phyloP scores from a whole-genome alignment of 92 coral and sea anemone genomes.

The Epizoanthus fatuus region DNA sequence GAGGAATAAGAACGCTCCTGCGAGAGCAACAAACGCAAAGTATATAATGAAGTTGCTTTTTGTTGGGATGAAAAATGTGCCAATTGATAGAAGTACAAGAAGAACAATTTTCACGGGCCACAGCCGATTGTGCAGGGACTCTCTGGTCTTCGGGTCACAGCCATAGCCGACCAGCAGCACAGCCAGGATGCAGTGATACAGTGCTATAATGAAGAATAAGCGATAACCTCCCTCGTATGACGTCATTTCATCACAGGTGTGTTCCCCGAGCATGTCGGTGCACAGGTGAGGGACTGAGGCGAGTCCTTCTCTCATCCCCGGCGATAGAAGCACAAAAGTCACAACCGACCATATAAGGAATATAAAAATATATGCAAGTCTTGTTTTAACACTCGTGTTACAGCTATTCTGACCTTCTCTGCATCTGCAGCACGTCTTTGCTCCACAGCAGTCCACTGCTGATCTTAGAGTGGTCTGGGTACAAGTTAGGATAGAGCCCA shows the following conservation, averaged over 20 bases:
- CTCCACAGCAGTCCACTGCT: not conserved
- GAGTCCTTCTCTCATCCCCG: slow-evolving; percentile 34
- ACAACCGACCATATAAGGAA: slow-evolving; percentile 48
- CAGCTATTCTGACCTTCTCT: not conserved
- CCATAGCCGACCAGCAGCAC: slow-evolving; percentile 23
- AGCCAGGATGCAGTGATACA: slow-evolving; percentile 47
- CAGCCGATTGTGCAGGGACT: slow-evolving; percentile 50
- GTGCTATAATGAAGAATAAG: slow-evolving; percentile 33
- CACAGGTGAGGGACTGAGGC: slow-evolving; percentile 38
- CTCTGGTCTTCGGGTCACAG: slow-evolving; percentile 14
- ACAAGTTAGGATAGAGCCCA: slow-evolving; percentile 23
- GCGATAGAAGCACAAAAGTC: slow-evolving; percentile 10
- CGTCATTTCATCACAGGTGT: slow-evolving; percentile 30
- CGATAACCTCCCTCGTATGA: slow-evolving; percentile 55
- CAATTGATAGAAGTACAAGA: not conserved
- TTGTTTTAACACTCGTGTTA: slow-evolving; percentile 15
- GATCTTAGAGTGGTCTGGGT: not conserved
- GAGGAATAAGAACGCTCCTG: slow-evolving; percentile 47
- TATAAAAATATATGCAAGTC: slow-evolving; percentile 19
- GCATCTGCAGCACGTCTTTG: not conserved
- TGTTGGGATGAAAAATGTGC: slow-evolving; percentile 56
- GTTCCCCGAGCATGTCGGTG: slow-evolving; percentile 24
- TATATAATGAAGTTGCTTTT: slow-evolving; percentile 43
- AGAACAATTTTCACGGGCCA: slow-evolving; percentile 48
- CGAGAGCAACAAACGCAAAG: slow-evolving; percentile 37